Percentiles rank a stretch among this genome's conserved stretches.
These are phyloP conservation scores for Euwallacea similis DNA, from an alignment of 1,140 invertebrate species.

Conservation along the genomic window DNA sequence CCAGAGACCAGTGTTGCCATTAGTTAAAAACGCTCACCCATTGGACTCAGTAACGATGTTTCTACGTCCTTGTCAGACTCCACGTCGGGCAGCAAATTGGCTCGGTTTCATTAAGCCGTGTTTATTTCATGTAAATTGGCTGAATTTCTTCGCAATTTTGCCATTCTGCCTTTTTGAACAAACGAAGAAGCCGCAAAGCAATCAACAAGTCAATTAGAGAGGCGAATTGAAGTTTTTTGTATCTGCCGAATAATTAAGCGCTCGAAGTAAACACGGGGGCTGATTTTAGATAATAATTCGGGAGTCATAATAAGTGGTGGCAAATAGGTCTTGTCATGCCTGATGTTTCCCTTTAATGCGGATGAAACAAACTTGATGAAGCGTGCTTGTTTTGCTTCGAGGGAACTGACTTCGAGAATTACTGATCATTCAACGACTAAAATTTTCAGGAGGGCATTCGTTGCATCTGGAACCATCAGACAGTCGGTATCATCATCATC, in stretches of 20 bases:
- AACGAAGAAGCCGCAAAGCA: constrained; percentile 28
- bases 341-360: too few relatives aligned
- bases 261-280: background rate
- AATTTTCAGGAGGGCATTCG: too few relatives aligned
- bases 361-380: too few relatives aligned
- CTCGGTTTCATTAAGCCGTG: constrained; percentile 24
- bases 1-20: background rate
- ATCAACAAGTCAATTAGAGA: constrained; percentile 22
- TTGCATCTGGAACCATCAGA: too few relatives aligned
- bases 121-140: constrained; percentile 32
- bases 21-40: background rate
- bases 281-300: background rate
- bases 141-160: constrained; percentile 24
- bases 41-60: too few relatives aligned
- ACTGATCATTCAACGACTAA: too few relatives aligned
- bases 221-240: constrained; percentile 13
- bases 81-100: constrained; percentile 20
- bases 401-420: too few relatives aligned
- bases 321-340: too few relatives aligned
- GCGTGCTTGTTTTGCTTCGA: too few relatives aligned
- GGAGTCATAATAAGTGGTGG: too few relatives aligned
- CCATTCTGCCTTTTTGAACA: constrained; percentile 24
- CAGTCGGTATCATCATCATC: background rate
- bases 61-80: background rate
- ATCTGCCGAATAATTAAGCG: constrained; percentile 7